Conservation (phyloP, 2,113 vertebrate species). For the Hiodon tergisus region DNA sequence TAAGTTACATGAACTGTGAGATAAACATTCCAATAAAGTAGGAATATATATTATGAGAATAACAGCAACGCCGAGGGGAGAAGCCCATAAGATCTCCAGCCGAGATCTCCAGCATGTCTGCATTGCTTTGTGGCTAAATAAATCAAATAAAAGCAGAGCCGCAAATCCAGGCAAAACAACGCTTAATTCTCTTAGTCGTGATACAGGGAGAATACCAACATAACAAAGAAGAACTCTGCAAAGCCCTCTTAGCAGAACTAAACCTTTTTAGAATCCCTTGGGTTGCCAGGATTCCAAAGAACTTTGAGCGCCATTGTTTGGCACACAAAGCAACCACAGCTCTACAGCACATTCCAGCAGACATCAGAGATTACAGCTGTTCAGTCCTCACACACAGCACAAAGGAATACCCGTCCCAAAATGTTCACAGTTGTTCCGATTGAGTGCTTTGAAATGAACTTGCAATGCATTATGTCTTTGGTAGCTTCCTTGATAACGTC, state of each 20-base stretch:
- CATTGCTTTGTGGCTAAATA: background rate
- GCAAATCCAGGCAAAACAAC: background rate
- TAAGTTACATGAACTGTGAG: too few species aligned
- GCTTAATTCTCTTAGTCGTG: background rate
- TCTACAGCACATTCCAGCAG: background rate
- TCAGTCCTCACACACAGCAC: background rate
- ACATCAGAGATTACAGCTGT: background rate
- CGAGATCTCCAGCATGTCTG: too few species aligned
- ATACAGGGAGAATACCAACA: background rate
- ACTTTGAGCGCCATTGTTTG: background rate
- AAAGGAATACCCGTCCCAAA: background rate
- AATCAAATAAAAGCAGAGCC: background rate
- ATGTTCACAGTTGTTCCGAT: background rate
- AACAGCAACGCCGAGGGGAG: too few species aligned
- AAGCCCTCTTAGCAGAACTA: background rate
- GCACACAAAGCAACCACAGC: background rate
- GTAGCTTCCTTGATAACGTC: background rate
- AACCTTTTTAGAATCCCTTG: background rate
- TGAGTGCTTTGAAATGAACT: background rate
- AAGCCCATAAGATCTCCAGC: too few species aligned
- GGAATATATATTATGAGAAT: too few species aligned
- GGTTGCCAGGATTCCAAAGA: conserved; percentile 4
- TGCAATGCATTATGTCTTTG: background rate
- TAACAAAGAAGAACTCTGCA: background rate
- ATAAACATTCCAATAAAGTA: too few species aligned